A percentile compares a stretch with the other conserved stretches of the same genome.
Evolutionary conservation across 2,888 invertebrate species (phyloP).

Genomic region (Chaetogeoica ovagalla): DNA sequence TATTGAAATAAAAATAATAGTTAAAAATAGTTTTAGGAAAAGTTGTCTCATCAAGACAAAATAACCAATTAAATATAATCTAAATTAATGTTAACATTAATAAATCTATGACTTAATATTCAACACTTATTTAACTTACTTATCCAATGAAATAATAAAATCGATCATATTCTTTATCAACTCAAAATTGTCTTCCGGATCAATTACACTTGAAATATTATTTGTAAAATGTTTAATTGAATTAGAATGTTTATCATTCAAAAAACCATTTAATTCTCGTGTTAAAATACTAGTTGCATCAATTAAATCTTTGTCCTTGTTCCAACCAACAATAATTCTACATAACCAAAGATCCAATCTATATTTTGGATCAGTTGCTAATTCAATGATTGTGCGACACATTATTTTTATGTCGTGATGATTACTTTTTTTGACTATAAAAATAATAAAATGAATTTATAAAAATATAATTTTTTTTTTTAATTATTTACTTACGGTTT

Average conservation of each 20-base stretch:
- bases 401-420: slow-evolving; percentile 39
- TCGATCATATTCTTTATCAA: slow-evolving; percentile 54
- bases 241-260: slow-evolving; percentile 41
- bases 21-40: too few relatives aligned
- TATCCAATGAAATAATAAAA: slow-evolving; percentile 49
- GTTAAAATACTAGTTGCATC: slow-evolving; percentile 30
- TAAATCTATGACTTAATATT: background rate
- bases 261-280: slow-evolving; percentile 24
- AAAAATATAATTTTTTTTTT: background rate
- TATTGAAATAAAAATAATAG: too few relatives aligned
- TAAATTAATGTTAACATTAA: background rate
- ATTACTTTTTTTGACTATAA: slow-evolving; percentile 38
- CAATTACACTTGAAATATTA: slow-evolving; percentile 59
- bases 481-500: slow-evolving; percentile 31
- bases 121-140: slow-evolving; percentile 34
- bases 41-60: background rate
- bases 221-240: slow-evolving; percentile 29
- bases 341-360: slow-evolving; percentile 48
- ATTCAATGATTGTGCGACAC: slow-evolving; percentile 37
- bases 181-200: slow-evolving; percentile 61
- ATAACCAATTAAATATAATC: background rate
- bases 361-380: slow-evolving; percentile 42
- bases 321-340: slow-evolving; percentile 49
- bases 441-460: background rate
- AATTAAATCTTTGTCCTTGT: slow-evolving; percentile 47